Evolutionary conservation across 2,888 invertebrate species (phyloP), one percentile per base, ranked within the genome.

Genomic region (Heliconius sara): DNA sequence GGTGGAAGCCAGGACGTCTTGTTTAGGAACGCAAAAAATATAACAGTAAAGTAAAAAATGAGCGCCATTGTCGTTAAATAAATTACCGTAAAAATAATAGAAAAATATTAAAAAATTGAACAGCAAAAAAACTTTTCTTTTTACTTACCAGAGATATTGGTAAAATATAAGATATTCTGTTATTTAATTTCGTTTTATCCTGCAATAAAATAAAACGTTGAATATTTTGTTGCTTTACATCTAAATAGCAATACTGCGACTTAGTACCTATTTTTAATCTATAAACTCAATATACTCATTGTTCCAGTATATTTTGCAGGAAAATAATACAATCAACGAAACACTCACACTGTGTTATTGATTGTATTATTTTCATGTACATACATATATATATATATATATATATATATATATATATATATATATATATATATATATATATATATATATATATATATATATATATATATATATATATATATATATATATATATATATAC

Each of bases 221-320:
- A 60, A 68, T 67, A 67, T 12, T 34, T 67, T 10, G 67, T 67
- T 22, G 67, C 39, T 67, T 67, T 67, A 66, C 22, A 66, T 22
- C 5, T 7, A 34, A 68, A 39, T 68, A 68, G 22, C 25, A 67
- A 34, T 19, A 67, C 66, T 60, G 60, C 10, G 60, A n/a, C 3
- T 67, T 30, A 66, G 27, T 25, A 27, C 13, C 2, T 22, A 34
- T 39, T 43, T 67, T 68, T 34, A 39, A 34, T 67, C 39, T 39
- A 39, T 13, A 22, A 70, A 70, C 25, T 43, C 43, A 70, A 43
- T 70, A 70, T 16, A 70, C 7, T 70, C 25, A 25, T 70, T 70
- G 16, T 43, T 70, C 70, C 43, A 43, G 43, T 9, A 43, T 47
- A 43, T 25, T 43, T 68, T 68, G 39, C 68, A 68, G 39, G 68